A percentile compares a stretch with the other conserved stretches of the same genome.
Conservation (phyloP, 2,888 invertebrate genomes). For the Itoplectis maculator region DNA sequence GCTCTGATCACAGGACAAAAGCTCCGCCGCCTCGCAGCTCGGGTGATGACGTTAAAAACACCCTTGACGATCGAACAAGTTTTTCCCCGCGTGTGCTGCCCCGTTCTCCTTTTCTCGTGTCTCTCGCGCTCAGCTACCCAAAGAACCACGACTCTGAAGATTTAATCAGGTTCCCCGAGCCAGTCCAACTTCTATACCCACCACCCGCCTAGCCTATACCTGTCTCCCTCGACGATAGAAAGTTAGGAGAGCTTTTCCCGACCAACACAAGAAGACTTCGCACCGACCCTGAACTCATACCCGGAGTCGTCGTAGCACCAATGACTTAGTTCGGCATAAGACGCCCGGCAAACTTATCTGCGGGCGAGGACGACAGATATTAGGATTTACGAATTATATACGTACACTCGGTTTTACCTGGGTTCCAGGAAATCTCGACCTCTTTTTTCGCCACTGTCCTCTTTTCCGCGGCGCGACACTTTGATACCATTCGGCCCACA, state of each 20-base stretch:
- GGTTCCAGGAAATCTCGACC: constrained; percentile 7
- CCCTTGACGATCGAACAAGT: constrained; percentile 60
- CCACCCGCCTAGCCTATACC: constrained; percentile 25
- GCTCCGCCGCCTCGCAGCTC: constrained; percentile 19
- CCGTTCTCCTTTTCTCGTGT: constrained; percentile 12
- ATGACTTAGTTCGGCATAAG: constrained; percentile 31
- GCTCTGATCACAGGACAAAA: constrained; percentile 43
- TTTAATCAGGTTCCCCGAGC: constrained; percentile 56
- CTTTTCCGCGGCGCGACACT: too few relatives aligned
- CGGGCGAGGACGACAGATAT: neutral
- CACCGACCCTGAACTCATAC: constrained; percentile 49
- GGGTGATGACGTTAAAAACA: constrained; percentile 65
- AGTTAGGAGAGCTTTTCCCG: constrained; percentile 46
- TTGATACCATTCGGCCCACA: neutral
- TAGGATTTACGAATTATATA: constrained; percentile 33
- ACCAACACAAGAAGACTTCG: constrained; percentile 7
- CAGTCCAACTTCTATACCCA: constrained; percentile 19
- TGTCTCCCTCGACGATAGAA: constrained; percentile 49
- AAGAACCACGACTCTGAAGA: constrained; percentile 54
- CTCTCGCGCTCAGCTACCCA: constrained; percentile 30
- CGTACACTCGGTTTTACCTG: neutral
- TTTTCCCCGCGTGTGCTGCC: constrained; percentile 46
- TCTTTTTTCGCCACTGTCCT: neutral
- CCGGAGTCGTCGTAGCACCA: constrained; percentile 25
- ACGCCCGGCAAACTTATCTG: constrained; percentile 7